phyloP scores from a whole-genome alignment of 2,888 invertebrate genomes.

The Macaria liturata region DNA sequence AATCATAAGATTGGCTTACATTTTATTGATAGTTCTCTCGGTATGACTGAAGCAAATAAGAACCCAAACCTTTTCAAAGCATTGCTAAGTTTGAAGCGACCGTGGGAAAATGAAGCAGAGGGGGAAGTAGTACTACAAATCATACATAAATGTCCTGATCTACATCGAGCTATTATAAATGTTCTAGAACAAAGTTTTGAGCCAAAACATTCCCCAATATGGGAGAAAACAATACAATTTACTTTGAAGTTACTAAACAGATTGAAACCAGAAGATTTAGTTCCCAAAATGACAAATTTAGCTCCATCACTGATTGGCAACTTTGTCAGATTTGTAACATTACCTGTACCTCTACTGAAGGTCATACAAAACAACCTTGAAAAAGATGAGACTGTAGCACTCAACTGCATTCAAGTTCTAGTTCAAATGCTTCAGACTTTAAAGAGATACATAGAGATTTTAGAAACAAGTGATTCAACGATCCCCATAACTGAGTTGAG shows the following conservation, averaged over 20 bases:
- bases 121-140: conserved; percentile 85
- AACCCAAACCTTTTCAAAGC: conserved; percentile 86
- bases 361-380: conserved; percentile 60
- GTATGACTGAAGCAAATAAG: conserved; percentile 82
- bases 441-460: conserved; percentile 76
- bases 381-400: conserved; percentile 65
- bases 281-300: conserved; percentile 70
- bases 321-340: conserved; percentile 73
- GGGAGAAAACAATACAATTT: conserved; percentile 78
- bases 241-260: conserved; percentile 67
- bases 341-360: conserved; percentile 79
- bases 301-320: conserved; percentile 78
- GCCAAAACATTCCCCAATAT: conserved; percentile 81
- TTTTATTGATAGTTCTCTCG: conserved; percentile 87
- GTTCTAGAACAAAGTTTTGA: conserved; percentile 84
- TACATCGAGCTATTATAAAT: conserved; percentile 85
- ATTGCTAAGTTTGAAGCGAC: conserved; percentile 85
- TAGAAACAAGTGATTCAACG: conserved; percentile 61
- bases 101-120: conserved; percentile 87
- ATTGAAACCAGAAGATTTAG: conserved; percentile 76
- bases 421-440: conserved; percentile 82
- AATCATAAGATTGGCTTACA: conserved; percentile 90
- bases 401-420: conserved; percentile 76
- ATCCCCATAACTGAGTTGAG: conserved; percentile 56
- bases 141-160: conserved; percentile 87